Conservation (phyloP, 2,888 invertebrate species). For the Melolontha melolontha region DNA sequence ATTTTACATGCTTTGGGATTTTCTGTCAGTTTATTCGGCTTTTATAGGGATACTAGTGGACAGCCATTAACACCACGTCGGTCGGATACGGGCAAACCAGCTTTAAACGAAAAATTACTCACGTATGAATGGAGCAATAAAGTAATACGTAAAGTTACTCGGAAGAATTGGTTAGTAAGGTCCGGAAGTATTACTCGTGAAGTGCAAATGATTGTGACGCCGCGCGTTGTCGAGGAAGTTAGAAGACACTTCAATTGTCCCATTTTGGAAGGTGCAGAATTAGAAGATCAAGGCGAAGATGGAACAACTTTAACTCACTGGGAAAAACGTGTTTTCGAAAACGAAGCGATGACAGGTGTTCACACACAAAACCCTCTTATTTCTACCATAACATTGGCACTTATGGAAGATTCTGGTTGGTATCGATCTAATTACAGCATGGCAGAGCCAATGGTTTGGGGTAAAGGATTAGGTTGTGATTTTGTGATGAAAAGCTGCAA, state of each 20-base stretch:
- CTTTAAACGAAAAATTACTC: conserved; percentile 90
- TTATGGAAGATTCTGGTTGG: conserved; percentile 99
- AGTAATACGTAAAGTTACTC: conserved; percentile 82
- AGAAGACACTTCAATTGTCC: conserved; percentile 91
- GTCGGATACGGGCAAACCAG: conserved; percentile 89
- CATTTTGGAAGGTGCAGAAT: conserved; percentile 91
- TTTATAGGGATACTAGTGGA: conserved; percentile 92
- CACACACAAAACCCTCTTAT: conserved; percentile 98
- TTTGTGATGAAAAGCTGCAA: conserved; percentile 96
- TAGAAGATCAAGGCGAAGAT: conserved; percentile 99
- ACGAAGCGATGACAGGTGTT: conserved; percentile 99
- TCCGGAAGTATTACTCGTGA: conserved; percentile 61
- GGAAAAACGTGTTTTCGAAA: conserved; percentile 99
- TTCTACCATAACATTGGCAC: conserved; percentile 92
- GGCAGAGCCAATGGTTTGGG: conserved; percentile 92
- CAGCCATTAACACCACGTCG: conserved; percentile 85
- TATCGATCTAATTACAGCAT: conserved; percentile 92
- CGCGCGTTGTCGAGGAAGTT: conserved; percentile 89
- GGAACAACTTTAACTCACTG: conserved; percentile 97
- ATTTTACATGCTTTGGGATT: conserved; percentile 98
- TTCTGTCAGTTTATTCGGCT: conserved; percentile 96
- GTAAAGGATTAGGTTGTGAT: conserved; percentile 88
- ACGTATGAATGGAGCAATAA: conserved; percentile 95
- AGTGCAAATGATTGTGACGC: conserved; percentile 75
- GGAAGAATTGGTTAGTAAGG: conserved; percentile 63